Conservation (phyloP, 2,888 invertebrate species). For the Hololepta plana region DNA sequence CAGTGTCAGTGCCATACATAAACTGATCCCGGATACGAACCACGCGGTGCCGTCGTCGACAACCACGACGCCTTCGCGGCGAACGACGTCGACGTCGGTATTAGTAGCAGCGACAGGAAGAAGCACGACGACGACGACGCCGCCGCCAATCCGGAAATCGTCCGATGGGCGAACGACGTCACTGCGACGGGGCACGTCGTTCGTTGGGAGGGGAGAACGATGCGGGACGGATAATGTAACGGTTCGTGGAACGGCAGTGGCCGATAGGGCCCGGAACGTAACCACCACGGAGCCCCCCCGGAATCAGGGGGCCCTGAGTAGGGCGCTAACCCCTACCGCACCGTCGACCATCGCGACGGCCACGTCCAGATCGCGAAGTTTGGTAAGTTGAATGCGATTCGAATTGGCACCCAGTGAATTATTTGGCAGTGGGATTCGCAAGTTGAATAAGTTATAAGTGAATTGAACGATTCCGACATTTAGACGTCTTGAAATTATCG, state of each 20-base stretch:
- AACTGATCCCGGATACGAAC: too few relatives aligned
- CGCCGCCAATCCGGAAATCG: conserved; percentile 4
- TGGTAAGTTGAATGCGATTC: conserved; percentile 39
- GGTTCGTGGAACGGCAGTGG: conserved; percentile 22
- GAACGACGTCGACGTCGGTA: too few relatives aligned
- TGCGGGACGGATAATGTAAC: conserved; percentile 28
- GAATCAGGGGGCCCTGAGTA: conserved; percentile 22
- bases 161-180: too few relatives aligned
- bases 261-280: conserved; percentile 37
- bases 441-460: too few relatives aligned
- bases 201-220: conserved; percentile 22
- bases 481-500: too few relatives aligned
- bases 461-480: too few relatives aligned
- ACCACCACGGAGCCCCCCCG: conserved; percentile 38
- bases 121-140: conserved; percentile 2
- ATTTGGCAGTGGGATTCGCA: too few relatives aligned
- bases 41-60: too few relatives aligned
- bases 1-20: neutral
- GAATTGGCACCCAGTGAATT: too few relatives aligned
- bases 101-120: too few relatives aligned
- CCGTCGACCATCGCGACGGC: too few relatives aligned
- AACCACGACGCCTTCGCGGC: too few relatives aligned
- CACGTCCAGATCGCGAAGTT: conserved; percentile 28
- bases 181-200: conserved; percentile 20
- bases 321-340: conserved; percentile 16